Evolutionary conservation across 2,113 vertebrate genomes (phyloP).

Genomic region (Labeo rohita): DNA sequence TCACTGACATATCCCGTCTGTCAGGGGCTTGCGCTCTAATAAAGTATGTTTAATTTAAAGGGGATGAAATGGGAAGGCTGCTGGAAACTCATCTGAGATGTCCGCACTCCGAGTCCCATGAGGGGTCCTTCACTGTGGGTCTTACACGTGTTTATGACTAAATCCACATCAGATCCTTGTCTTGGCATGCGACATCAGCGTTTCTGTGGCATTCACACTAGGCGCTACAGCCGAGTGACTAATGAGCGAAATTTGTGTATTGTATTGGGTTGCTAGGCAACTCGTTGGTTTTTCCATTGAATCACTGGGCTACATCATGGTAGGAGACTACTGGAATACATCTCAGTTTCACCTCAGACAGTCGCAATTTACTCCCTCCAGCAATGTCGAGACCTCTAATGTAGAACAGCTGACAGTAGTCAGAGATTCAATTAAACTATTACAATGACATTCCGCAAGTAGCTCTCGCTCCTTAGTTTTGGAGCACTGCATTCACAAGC

Average conservation of each 20-base stretch:
- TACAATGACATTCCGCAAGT: constrained; percentile 46
- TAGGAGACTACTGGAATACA: constrained; percentile 51
- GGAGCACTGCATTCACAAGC: background rate
- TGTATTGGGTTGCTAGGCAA: constrained; percentile 43
- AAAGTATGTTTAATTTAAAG: constrained; percentile 72
- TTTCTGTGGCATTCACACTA: constrained; percentile 19
- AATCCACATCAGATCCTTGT: constrained; percentile 44
- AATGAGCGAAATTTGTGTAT: constrained; percentile 47
- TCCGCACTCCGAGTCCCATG: constrained; percentile 33
- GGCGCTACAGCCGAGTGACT: constrained; percentile 1
- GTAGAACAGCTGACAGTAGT: constrained; percentile 50
- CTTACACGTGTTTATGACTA: constrained; percentile 39
- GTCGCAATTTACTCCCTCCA: constrained; percentile 26
- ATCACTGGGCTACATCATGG: constrained; percentile 35
- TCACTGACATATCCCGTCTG: constrained; percentile 71
- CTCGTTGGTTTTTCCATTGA: constrained; percentile 46
- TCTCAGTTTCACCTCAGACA: constrained; percentile 32
- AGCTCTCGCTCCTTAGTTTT: background rate
- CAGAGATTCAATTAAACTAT: constrained; percentile 45
- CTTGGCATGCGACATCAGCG: background rate
- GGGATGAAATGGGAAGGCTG: constrained; percentile 68
- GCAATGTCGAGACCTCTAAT: constrained; percentile 40
- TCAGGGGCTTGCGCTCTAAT: constrained; percentile 66
- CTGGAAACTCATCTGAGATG: constrained; percentile 68
- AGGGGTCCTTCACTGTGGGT: constrained; percentile 36